A percentile compares a stretch with the other conserved stretches of the same genome.
Evolutionary conservation across 2,888 invertebrate genomes (phyloP).

Genomic region (Cerastis rubricosa): DNA sequence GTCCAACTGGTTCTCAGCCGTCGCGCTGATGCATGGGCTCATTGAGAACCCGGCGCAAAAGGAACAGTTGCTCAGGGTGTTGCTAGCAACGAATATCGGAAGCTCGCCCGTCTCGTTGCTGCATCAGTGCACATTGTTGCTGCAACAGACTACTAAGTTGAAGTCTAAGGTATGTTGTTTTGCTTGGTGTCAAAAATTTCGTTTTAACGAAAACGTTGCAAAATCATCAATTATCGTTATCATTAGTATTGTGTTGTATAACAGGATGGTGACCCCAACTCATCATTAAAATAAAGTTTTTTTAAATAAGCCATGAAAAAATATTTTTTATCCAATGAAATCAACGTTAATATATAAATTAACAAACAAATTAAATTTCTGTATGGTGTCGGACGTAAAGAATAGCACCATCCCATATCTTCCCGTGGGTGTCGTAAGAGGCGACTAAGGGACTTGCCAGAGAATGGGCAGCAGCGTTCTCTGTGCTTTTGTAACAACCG

Average conservation of each 20-base stretch:
- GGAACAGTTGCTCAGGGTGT: conserved; percentile 97
- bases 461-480: no score
- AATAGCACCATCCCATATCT: no score
- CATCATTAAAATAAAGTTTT: no score
- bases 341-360: neutral
- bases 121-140: conserved; percentile 95
- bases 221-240: neutral
- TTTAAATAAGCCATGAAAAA: no score
- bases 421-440: no score
- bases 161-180: conserved; percentile 92
- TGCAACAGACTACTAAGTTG: conserved; percentile 95
- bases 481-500: no score
- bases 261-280: no score
- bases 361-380: no score
- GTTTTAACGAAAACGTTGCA: neutral
- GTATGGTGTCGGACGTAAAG: no score
- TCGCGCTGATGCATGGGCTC: conserved; percentile 97
- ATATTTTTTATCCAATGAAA: no score
- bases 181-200: neutral
- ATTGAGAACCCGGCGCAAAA: conserved; percentile 96
- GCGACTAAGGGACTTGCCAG: no score
- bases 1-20: conserved; percentile 98
- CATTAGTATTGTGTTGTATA: neutral
- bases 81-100: conserved; percentile 96
- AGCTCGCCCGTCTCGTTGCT: conserved; percentile 97